A percentile compares a stretch with the other conserved stretches of the same genome.
Evolutionary conservation across 53 echinoderm and acorn worm genomes (phyloP).

Genomic region (Hippasteria phrygiana): DNA sequence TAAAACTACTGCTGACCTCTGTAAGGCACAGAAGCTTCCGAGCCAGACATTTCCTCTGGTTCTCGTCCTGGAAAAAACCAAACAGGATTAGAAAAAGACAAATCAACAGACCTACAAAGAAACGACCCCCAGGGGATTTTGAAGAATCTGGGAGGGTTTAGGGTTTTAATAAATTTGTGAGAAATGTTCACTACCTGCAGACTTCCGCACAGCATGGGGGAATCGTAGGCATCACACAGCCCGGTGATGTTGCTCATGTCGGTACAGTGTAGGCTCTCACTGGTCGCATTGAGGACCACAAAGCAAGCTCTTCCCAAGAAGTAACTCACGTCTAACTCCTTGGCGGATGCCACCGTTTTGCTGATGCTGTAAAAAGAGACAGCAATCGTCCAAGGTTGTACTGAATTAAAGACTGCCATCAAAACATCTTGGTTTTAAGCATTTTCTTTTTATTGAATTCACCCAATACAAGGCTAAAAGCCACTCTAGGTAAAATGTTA

Average conservation of each 20-base stretch:
- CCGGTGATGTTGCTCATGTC: constrained; percentile 76
- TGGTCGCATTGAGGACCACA: constrained; percentile 69
- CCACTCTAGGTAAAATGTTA: too few relatives aligned
- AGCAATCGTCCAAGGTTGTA: not conserved
- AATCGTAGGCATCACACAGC: constrained; percentile 88
- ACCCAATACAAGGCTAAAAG: too few relatives aligned
- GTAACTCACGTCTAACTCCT: constrained; percentile 75
- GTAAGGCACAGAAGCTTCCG: constrained; percentile 77
- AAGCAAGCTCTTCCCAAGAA: constrained; percentile 88
- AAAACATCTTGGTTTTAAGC: too few relatives aligned
- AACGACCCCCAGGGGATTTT: not conserved
- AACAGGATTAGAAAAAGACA: not conserved
- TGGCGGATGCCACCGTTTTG: constrained; percentile 72
- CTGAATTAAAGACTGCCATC: not conserved
- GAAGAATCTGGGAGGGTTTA: too few relatives aligned
- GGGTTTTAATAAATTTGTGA: too few relatives aligned
- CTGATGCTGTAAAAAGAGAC: constrained; percentile 73
- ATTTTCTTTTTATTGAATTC: too few relatives aligned
- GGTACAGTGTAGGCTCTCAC: constrained; percentile 76
- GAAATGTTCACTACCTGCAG: constrained; percentile 63
- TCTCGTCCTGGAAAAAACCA: constrained; percentile 62
- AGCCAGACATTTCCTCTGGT: constrained; percentile 65
- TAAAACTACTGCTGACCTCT: constrained; percentile 79
- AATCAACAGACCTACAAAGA: not conserved
- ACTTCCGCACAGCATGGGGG: constrained; percentile 82